These are phyloP conservation scores for Ectemnius continuus DNA, from an alignment of 2,888 invertebrate species.

Conservation along the genomic window DNA sequence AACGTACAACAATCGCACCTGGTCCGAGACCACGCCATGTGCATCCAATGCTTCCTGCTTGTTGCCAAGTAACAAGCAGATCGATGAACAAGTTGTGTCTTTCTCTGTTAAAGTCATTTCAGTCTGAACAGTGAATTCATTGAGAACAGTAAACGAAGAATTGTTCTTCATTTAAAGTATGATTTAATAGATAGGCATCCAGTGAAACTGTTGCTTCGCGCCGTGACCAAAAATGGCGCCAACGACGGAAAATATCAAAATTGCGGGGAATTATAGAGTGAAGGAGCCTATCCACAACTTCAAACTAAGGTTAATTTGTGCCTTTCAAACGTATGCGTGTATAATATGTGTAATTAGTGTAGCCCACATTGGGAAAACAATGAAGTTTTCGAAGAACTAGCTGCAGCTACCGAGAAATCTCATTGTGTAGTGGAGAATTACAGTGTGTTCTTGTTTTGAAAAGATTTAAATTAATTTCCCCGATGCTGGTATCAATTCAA, in stretches of 20 bases:
- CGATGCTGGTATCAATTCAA: too few species aligned
- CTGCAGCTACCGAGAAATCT: too few species aligned
- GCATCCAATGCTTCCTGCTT: not conserved
- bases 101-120: conserved; percentile 6
- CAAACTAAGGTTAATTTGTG: conserved; percentile 65
- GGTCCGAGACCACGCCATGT: not conserved
- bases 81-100: conserved; percentile 43
- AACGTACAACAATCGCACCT: not conserved
- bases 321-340: too few species aligned
- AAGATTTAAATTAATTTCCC: too few species aligned
- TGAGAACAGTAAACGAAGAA: not conserved
- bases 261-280: conserved; percentile 71
- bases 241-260: conserved; percentile 66
- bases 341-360: too few species aligned
- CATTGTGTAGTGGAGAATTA: too few species aligned
- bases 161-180: too few species aligned
- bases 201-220: not conserved
- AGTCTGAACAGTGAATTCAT: not conserved
- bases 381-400: too few species aligned
- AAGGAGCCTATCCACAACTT: conserved; percentile 72
- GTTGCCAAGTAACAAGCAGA: conserved; percentile 49
- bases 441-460: too few species aligned
- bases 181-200: not conserved
- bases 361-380: too few species aligned
- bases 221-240: conserved; percentile 53